Evolutionary conservation across 2,888 invertebrate genomes (phyloP).

Genomic region (Pyralis farinalis): DNA sequence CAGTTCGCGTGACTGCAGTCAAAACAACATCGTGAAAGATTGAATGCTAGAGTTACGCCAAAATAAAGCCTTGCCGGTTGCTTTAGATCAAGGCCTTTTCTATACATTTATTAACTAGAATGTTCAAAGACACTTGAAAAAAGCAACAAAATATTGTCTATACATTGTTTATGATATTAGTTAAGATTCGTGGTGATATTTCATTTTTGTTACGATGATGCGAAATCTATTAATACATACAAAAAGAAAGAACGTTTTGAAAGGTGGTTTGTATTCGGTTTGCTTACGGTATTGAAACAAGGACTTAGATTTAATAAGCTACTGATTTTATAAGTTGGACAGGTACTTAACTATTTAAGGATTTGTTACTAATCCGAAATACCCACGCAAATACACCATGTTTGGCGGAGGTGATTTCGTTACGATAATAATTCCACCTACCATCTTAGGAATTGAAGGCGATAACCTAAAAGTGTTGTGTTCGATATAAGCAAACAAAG

Average conservation of each 20-base stretch:
- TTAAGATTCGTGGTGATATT: too few relatives aligned
- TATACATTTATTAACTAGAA: background rate
- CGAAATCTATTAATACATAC: too few relatives aligned
- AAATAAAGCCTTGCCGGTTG: background rate
- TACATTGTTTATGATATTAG: too few relatives aligned
- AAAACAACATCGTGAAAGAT: conserved; percentile 16
- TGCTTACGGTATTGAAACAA: too few relatives aligned
- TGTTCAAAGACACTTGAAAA: too few relatives aligned
- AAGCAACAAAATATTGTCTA: too few relatives aligned
- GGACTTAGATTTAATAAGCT: background rate
- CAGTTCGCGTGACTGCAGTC: conserved; percentile 8
- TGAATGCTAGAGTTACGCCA: conserved; percentile 5
- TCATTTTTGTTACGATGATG: too few relatives aligned
- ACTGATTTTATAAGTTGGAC: background rate
- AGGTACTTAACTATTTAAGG: conserved; percentile 23
- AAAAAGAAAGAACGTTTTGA: too few relatives aligned
- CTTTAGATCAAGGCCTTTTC: conserved; percentile 5
- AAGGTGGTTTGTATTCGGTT: too few relatives aligned
- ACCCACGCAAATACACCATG: conserved; percentile 55
- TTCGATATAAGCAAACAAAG: conserved; percentile 1
- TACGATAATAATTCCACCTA: conserved; percentile 51
- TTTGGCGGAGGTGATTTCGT: conserved; percentile 45
- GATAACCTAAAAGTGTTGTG: conserved; percentile 7
- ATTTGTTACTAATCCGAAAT: conserved; percentile 20
- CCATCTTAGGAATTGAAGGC: conserved; percentile 39